These are phyloP conservation scores for Enteromius viviparus DNA, from an alignment of 2,797 vertebrate species.

Conservation along the genomic window DNA sequence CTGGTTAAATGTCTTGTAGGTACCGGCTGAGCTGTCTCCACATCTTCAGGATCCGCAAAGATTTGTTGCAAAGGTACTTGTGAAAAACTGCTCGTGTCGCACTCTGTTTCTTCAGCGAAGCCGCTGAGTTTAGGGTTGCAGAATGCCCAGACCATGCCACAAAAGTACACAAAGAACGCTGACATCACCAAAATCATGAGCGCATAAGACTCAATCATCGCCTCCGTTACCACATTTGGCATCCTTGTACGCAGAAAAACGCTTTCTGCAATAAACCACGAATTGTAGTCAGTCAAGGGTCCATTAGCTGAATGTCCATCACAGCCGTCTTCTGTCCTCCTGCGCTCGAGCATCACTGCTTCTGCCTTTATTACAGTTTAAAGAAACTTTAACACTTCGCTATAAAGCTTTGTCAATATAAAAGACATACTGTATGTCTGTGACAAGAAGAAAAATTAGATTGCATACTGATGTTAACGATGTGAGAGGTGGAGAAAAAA, in stretches of 20 bases:
- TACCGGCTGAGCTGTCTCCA: conserved; percentile 15
- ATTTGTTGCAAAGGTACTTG: conserved; percentile 52
- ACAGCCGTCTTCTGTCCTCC: neutral
- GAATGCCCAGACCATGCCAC: conserved; percentile 84
- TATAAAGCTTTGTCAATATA: neutral
- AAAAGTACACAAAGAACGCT: conserved; percentile 81
- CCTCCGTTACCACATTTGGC: conserved; percentile 76
- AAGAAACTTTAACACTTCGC: neutral
- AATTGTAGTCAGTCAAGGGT: neutral
- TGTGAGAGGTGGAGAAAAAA: neutral
- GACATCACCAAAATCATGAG: conserved; percentile 83
- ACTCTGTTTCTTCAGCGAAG: conserved; percentile 61
- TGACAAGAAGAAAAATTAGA: neutral
- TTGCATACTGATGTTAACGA: neutral
- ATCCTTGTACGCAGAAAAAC: conserved; percentile 55
- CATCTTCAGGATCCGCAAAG: conserved; percentile 50
- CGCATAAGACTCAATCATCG: conserved; percentile 81
- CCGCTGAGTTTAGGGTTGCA: conserved; percentile 80
- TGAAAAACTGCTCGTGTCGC: conserved; percentile 43
- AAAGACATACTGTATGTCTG: neutral
- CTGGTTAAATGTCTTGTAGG: neutral
- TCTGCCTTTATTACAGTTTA: neutral
- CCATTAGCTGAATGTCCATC: neutral
- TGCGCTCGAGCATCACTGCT: neutral
- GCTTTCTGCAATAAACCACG: neutral